These are phyloP conservation scores for Channallabes apus DNA, from an alignment of 2,797 vertebrate genomes.

Conservation along the genomic window DNA sequence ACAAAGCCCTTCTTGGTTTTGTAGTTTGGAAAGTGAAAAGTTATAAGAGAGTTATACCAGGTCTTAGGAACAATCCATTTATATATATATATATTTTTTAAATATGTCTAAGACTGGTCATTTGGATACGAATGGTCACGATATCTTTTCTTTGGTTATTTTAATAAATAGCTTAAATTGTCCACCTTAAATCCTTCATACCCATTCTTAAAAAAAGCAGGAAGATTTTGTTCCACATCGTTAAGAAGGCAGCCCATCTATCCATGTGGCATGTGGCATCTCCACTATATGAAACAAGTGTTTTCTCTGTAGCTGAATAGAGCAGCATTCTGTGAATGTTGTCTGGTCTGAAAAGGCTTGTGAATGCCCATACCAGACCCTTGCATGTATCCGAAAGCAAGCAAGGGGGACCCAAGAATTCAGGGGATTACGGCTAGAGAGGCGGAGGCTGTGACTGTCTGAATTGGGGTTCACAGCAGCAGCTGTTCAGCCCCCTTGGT, in stretches of 20 bases:
- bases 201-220: conserved; percentile 63
- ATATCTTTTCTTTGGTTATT: conserved; percentile 50
- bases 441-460: conserved; percentile 51
- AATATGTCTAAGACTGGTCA: too few relatives aligned
- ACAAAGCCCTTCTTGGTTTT: conserved; percentile 48
- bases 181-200: conserved; percentile 65
- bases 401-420: conserved; percentile 75
- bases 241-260: conserved; percentile 67
- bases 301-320: conserved; percentile 67
- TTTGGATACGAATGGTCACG: conserved; percentile 2
- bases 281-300: conserved; percentile 69
- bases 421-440: conserved; percentile 71
- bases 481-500: conserved; percentile 75
- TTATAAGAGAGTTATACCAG: conserved; percentile 6
- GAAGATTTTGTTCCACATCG: conserved; percentile 33
- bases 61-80: too few relatives aligned
- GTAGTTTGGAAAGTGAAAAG: conserved; percentile 45
- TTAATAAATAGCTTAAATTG: neutral
- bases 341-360: conserved; percentile 74
- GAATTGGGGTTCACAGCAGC: conserved; percentile 71
- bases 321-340: conserved; percentile 72
- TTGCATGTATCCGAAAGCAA: conserved; percentile 65
- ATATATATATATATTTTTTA: neutral
- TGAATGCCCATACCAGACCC: conserved; percentile 73
- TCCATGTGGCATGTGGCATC: conserved; percentile 75